Evolutionary conservation across 2,888 invertebrate genomes (phyloP).

Genomic region (Zygogramma bicolorata): DNA sequence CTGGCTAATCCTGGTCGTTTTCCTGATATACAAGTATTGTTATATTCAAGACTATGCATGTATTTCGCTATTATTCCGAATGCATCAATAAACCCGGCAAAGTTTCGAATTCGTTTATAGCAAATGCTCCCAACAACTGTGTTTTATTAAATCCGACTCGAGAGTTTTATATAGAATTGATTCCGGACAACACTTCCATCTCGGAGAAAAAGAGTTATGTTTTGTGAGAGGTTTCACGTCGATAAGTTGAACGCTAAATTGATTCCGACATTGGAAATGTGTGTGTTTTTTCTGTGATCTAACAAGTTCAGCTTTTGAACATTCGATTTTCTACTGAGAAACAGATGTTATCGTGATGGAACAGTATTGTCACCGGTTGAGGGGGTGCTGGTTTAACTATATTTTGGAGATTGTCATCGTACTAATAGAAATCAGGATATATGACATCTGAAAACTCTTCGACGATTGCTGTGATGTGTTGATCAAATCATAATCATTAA

Average conservation of each 20-base stretch:
- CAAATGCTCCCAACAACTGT: conserved; percentile 36
- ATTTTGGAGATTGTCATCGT: too few species aligned
- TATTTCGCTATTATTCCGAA: conserved; percentile 34
- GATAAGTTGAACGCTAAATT: not conserved
- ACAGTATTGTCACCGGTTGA: not conserved
- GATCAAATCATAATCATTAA: too few species aligned
- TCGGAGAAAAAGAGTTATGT: not conserved
- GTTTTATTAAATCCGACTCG: conserved; percentile 30
- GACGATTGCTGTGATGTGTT: too few species aligned
- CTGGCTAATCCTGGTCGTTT: conserved; percentile 34
- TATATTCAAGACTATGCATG: conserved; percentile 37
- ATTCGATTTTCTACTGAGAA: not conserved
- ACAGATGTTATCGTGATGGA: too few species aligned
- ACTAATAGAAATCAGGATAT: too few species aligned
- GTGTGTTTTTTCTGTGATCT: not conserved
- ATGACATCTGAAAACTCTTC: too few species aligned
- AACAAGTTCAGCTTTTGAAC: not conserved
- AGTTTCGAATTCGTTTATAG: conserved; percentile 36
- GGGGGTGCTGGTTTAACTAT: not conserved
- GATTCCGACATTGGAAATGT: not conserved
- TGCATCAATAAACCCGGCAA: conserved; percentile 32
- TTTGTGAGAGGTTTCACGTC: not conserved
- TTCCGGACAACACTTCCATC: not conserved
- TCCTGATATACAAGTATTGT: conserved; percentile 40
- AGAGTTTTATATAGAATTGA: conserved; percentile 2